Percentiles rank a stretch among this genome's conserved stretches.
Conservation (phyloP, 2,797 vertebrate species). For the Parauchenoglanis ngamensis region DNA sequence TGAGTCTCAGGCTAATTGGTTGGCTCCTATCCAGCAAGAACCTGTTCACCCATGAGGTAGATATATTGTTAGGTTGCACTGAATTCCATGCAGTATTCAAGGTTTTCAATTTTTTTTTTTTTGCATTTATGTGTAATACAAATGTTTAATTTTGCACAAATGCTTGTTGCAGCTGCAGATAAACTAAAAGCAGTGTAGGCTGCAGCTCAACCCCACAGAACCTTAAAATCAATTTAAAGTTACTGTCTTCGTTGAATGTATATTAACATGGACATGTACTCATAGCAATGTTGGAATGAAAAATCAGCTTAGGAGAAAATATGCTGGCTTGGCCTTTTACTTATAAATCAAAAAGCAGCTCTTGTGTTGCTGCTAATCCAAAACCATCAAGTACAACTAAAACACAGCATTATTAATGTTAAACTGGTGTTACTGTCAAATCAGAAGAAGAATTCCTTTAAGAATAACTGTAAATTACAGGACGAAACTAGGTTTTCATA, state of each 20-base stretch:
- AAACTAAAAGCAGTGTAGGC: not conserved
- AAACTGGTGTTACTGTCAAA: not conserved
- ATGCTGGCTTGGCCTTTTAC: not conserved
- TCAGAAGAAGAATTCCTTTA: not conserved
- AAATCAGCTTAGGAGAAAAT: not conserved
- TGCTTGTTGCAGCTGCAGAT: no score
- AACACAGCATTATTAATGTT: not conserved
- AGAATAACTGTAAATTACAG: not conserved
- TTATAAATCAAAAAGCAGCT: not conserved
- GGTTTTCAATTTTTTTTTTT: constrained; percentile 14
- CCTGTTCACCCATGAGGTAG: constrained; percentile 29
- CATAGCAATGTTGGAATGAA: not conserved
- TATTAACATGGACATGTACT: not conserved
- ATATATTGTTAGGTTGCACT: constrained; percentile 15
- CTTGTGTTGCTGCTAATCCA: no score
- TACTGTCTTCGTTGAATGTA: not conserved
- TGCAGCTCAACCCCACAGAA: not conserved
- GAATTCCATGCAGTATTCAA: constrained; percentile 22
- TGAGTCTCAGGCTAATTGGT: constrained; percentile 47
- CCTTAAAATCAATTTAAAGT: not conserved
- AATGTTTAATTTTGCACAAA: not conserved
- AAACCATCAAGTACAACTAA: not conserved
- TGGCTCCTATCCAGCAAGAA: constrained; percentile 51
- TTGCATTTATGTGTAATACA: constrained; percentile 8
- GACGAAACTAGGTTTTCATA: not conserved